A percentile compares a stretch with the other conserved stretches of the same genome.
Evolutionary conservation across 2,797 vertebrate species (phyloP).

Genomic region (Acanthiza pusilla): DNA sequence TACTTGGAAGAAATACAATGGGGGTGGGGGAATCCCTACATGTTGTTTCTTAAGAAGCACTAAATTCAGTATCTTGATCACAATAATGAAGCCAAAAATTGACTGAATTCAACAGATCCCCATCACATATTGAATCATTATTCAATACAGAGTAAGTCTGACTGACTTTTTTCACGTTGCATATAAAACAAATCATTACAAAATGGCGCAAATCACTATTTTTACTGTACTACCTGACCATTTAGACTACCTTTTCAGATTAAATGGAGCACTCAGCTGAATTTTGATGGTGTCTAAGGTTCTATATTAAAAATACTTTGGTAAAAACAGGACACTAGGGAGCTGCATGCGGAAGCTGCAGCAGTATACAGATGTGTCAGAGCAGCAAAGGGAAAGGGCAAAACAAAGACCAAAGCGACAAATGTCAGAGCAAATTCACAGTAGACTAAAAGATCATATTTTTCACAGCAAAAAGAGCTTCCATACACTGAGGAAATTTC

Average conservation of each 20-base stretch:
- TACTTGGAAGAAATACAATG: neutral
- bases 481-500: neutral
- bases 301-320: neutral
- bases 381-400: neutral
- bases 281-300: neutral
- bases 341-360: neutral
- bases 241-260: neutral
- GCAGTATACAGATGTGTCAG: neutral
- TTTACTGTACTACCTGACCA: neutral
- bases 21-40: accelerated
- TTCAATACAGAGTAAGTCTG: neutral
- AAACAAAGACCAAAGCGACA: neutral
- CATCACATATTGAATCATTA: neutral
- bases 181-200: neutral
- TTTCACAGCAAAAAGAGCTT: neutral
- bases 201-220: neutral
- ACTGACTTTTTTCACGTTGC: neutral
- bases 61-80: neutral
- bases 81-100: neutral
- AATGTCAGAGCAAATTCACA: neutral
- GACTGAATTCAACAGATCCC: neutral
- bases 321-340: neutral
- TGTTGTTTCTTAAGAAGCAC: neutral
- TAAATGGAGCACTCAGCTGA: neutral
- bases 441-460: neutral